These are phyloP conservation scores for Oplegnathus fasciatus DNA, from an alignment of 2,113 vertebrate species.

Conservation along the genomic window DNA sequence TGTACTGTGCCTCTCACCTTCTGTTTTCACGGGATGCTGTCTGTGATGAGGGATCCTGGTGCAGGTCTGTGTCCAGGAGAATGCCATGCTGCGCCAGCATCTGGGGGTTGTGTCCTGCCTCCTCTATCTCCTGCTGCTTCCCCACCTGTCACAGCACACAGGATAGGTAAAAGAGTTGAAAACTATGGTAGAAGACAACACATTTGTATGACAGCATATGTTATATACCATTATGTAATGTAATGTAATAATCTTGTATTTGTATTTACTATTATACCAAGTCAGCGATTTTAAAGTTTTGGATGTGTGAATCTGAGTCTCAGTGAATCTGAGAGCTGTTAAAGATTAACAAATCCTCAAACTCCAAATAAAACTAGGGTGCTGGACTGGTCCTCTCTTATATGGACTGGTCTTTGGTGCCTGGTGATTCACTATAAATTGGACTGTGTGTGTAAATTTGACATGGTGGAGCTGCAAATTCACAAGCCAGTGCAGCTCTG, in stretches of 20 bases:
- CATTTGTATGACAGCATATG: background rate
- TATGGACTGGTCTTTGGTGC: background rate
- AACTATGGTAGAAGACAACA: background rate
- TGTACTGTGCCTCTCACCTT: slow-evolving; percentile 58
- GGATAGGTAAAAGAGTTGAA: background rate
- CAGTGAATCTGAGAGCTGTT: background rate
- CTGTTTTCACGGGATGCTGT: slow-evolving; percentile 33
- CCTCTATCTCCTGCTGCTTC: slow-evolving; percentile 88
- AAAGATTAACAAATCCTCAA: background rate
- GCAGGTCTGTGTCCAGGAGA: slow-evolving; percentile 88
- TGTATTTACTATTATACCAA: background rate
- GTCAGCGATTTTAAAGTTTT: background rate
- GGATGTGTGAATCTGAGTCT: too few species aligned
- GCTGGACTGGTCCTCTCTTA: background rate
- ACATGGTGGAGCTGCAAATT: background rate
- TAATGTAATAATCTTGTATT: too few species aligned
- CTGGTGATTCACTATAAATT: background rate
- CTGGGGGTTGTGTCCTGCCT: slow-evolving; percentile 84
- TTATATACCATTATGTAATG: background rate
- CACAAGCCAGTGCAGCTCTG: background rate
- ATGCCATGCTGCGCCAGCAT: slow-evolving; percentile 88
- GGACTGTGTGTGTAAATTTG: background rate
- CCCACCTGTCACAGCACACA: slow-evolving; percentile 74
- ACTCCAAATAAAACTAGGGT: background rate
- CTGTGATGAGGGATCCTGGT: background rate